Conservation (phyloP, 1,140 invertebrate species). For the Riptortus pedestris region DNA sequence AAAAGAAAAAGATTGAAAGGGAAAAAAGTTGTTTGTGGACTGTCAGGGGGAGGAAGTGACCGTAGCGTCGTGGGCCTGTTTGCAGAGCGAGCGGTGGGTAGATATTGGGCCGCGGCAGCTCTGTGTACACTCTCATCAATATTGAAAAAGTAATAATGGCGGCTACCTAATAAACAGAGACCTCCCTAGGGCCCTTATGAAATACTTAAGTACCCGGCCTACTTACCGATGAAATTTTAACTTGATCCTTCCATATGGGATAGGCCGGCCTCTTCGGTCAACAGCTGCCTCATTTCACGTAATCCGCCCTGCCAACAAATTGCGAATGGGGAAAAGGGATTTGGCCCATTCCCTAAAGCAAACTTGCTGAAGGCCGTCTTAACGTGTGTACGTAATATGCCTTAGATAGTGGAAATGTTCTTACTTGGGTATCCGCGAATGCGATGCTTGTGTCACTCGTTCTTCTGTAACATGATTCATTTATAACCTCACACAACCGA, state of each 20-base stretch:
- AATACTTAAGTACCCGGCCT: background rate
- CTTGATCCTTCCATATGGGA: background rate
- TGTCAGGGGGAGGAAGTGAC: too few species aligned
- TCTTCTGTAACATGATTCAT: too few species aligned
- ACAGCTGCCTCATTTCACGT: background rate
- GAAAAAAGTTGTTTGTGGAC: too few species aligned
- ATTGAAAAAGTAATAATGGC: slow-evolving; percentile 8
- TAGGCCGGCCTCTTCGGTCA: background rate
- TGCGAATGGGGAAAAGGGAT: too few species aligned
- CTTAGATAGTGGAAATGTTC: too few species aligned
- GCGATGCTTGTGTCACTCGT: too few species aligned
- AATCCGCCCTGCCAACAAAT: slow-evolving; percentile 5
- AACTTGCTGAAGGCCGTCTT: too few species aligned
- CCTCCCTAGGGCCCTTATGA: slow-evolving; percentile 5
- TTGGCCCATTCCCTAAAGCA: background rate
- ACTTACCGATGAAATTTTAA: background rate
- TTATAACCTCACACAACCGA: too few species aligned
- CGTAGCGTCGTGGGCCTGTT: too few species aligned
- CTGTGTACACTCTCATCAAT: slow-evolving; percentile 8
- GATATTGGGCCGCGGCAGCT: background rate
- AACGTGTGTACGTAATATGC: too few species aligned
- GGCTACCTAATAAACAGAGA: background rate
- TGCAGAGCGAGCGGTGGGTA: slow-evolving; percentile 59
- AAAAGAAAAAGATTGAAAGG: too few species aligned
- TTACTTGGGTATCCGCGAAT: too few species aligned